A percentile compares a stretch with the other conserved stretches of the same genome.
Conservation (phyloP, 1,140 invertebrate genomes). For the Drosophila athabasca region DNA sequence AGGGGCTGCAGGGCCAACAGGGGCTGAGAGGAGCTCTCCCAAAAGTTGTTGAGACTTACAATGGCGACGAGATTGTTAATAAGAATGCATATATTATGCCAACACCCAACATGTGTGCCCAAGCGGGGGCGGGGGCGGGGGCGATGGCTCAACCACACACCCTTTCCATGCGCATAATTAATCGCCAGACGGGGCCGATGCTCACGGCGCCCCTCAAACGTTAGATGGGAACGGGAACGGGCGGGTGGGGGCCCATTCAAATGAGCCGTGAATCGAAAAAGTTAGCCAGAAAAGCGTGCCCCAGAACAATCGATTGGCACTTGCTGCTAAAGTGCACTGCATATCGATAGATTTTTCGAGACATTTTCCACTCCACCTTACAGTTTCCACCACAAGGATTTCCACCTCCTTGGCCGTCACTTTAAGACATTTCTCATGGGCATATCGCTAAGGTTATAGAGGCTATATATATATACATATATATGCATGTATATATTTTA, state of each 20-base stretch:
- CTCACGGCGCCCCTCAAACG: conserved; percentile 5
- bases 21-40: conserved; percentile 13
- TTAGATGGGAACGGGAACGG: too few relatives aligned
- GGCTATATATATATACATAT: too few relatives aligned
- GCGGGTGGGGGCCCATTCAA: background rate
- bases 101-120: conserved; percentile 43
- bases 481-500: too few relatives aligned
- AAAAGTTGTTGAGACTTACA: conserved; percentile 63
- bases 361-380: background rate
- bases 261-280: conserved; percentile 4
- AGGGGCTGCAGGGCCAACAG: background rate
- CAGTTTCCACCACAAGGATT: too few relatives aligned
- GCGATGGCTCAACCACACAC: too few relatives aligned
- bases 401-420: too few relatives aligned
- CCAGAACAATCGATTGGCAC: too few relatives aligned
- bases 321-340: too few relatives aligned
- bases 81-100: conserved; percentile 80
- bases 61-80: conserved; percentile 80
- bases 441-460: too few relatives aligned
- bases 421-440: too few relatives aligned
- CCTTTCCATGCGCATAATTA: conserved; percentile 37
- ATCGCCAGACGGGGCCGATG: conserved; percentile 31
- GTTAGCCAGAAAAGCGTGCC: too few relatives aligned
- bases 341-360: conserved; percentile 9
- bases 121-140: background rate